A percentile compares a stretch with the other conserved stretches of the same genome.
phyloP scores from a whole-genome alignment of 2,797 vertebrate genomes.

The Chaetophractus vellerosus region DNA sequence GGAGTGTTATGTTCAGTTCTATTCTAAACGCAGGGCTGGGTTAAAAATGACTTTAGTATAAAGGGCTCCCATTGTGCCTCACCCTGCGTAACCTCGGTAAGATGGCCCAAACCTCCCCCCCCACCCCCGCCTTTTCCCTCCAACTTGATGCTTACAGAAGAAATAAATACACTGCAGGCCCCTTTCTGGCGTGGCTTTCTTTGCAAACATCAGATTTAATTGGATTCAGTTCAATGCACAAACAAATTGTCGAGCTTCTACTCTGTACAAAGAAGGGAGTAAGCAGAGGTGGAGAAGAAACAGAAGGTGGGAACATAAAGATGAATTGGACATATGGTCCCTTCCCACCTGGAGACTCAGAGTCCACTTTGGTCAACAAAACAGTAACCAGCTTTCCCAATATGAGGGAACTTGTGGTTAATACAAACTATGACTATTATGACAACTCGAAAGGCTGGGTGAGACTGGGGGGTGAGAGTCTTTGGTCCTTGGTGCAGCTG shows the following conservation, averaged over 20 bases:
- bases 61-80: constrained; percentile 52
- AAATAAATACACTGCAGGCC: background rate
- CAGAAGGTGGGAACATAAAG: background rate
- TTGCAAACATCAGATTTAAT: constrained; percentile 22
- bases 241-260: background rate
- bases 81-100: constrained; percentile 17
- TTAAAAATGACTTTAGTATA: constrained; percentile 26
- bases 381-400: background rate
- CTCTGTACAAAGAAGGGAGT: background rate
- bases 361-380: background rate
- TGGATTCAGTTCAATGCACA: constrained; percentile 43
- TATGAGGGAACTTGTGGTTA: background rate
- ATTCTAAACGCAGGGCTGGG: constrained; percentile 72
- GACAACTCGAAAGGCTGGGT: background rate
- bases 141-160: background rate
- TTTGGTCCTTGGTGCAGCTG: background rate
- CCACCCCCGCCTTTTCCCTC: background rate
- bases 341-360: background rate
- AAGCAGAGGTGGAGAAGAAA: background rate
- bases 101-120: background rate
- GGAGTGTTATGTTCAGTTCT: constrained; percentile 61
- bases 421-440: background rate
- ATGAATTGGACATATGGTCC: background rate
- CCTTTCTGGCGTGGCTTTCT: background rate
- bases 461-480: background rate